Percentiles rank a stretch among this genome's conserved stretches.
Evolutionary conservation across 2,888 invertebrate species (phyloP).

Genomic region (Leistus spinibarbis): DNA sequence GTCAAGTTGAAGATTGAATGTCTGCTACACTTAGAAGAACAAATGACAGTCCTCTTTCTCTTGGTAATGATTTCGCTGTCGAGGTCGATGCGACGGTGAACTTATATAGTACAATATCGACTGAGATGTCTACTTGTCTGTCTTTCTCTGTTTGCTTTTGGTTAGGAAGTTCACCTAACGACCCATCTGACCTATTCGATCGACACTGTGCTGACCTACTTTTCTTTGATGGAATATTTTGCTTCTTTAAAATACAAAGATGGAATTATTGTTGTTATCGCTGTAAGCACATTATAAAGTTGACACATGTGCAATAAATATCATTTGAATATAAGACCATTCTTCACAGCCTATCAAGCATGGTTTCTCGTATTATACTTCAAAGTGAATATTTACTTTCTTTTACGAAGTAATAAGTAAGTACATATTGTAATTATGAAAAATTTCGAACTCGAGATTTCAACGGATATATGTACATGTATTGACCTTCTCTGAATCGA

Average conservation of each 20-base stretch:
- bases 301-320: not conserved
- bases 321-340: too few relatives aligned
- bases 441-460: too few relatives aligned
- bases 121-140: not conserved
- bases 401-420: too few relatives aligned
- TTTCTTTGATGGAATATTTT: slow-evolving; percentile 20
- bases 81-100: not conserved
- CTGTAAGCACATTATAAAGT: slow-evolving; percentile 18
- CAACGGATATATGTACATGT: too few relatives aligned
- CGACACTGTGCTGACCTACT: slow-evolving; percentile 34
- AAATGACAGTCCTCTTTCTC: not conserved
- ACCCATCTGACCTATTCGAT: slow-evolving; percentile 33
- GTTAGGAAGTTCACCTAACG: slow-evolving; percentile 30
- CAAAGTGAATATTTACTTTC: too few relatives aligned
- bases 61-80: not conserved
- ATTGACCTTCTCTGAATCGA: too few relatives aligned
- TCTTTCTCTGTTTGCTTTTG: slow-evolving; percentile 26
- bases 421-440: too few relatives aligned
- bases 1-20: not conserved
- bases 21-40: not conserved
- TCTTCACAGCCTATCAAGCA: too few relatives aligned
- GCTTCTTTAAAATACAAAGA: slow-evolving; percentile 11
- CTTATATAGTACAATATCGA: not conserved
- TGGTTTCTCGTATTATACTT: too few relatives aligned
- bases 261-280: slow-evolving; percentile 29